Conservation (phyloP, 1,140 invertebrate species). For the Drosophila nikananu region DNA sequence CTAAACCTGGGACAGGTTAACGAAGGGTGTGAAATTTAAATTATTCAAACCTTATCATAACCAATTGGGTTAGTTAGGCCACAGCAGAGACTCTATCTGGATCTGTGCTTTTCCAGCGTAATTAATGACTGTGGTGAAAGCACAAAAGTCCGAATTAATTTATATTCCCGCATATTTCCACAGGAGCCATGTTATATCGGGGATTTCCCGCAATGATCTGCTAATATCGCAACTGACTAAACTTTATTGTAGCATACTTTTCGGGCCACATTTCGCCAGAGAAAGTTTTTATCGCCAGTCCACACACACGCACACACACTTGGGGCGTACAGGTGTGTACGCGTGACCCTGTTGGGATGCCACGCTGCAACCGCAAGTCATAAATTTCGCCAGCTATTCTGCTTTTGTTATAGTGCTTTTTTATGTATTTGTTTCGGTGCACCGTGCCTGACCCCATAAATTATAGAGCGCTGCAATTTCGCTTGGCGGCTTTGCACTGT, state of each 20-base stretch:
- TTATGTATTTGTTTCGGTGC: constrained; percentile 26
- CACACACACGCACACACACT: not conserved
- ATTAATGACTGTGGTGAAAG: constrained; percentile 10
- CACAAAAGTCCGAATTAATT: constrained; percentile 3
- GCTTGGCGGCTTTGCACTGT: constrained; percentile 56
- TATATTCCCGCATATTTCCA: not conserved
- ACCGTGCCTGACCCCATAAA: constrained; percentile 45
- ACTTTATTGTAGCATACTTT: constrained; percentile 66
- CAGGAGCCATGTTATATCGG: not conserved
- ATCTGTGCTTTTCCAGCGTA: not conserved
- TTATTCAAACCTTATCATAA: not conserved
- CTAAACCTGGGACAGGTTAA: accelerated
- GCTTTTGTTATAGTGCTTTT: constrained; percentile 53
- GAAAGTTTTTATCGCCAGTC: constrained; percentile 48
- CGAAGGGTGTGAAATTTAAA: not conserved
- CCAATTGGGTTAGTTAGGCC: not conserved
- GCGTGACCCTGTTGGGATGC: constrained; percentile 27
- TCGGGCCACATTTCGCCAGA: constrained; percentile 35
- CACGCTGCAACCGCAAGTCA: constrained; percentile 46
- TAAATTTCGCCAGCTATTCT: constrained; percentile 49
- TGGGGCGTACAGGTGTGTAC: constrained; percentile 1
- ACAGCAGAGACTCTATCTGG: too few relatives aligned
- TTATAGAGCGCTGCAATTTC: constrained; percentile 64
- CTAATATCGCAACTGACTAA: constrained; percentile 30
- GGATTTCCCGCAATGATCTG: constrained; percentile 6